A percentile compares a stretch with the other conserved stretches of the same genome.
phyloP scores from a whole-genome alignment of 2,113 vertebrate species.

The Syngnathus typhle region DNA sequence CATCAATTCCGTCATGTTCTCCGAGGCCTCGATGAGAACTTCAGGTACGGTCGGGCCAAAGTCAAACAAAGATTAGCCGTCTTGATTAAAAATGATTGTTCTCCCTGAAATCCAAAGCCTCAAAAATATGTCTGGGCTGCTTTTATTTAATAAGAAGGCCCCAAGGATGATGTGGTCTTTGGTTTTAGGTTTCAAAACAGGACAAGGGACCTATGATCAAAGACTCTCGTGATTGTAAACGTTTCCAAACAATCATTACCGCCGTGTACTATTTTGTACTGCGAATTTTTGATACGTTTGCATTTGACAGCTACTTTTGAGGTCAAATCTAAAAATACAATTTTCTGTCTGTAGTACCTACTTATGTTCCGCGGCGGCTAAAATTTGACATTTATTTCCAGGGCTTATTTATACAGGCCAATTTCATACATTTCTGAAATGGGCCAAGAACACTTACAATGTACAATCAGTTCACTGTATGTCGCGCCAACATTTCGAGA shows the following conservation, averaged over 20 bases:
- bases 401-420: constrained; percentile 49
- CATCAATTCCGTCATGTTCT: constrained; percentile 36
- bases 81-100: constrained; percentile 50
- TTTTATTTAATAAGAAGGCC: constrained; percentile 31
- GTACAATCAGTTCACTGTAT: constrained; percentile 50
- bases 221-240: background rate
- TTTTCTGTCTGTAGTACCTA: constrained; percentile 2
- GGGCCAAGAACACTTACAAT: constrained; percentile 26
- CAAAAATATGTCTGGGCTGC: constrained; percentile 7
- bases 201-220: background rate
- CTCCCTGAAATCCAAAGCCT: constrained; percentile 18
- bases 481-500: constrained; percentile 25
- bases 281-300: background rate
- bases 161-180: background rate
- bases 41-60: background rate
- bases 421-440: constrained; percentile 53
- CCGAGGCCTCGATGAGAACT: constrained; percentile 20
- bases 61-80: constrained; percentile 29
- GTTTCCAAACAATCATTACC: background rate
- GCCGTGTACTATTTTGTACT: background rate
- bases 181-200: too few species aligned
- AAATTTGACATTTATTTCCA: constrained; percentile 53
- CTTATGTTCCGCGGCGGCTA: constrained; percentile 30
- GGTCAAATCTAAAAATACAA: constrained; percentile 4
- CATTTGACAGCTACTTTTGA: background rate